Conservation (phyloP, 2,113 vertebrate genomes). For the Ascaphus truei region DNA sequence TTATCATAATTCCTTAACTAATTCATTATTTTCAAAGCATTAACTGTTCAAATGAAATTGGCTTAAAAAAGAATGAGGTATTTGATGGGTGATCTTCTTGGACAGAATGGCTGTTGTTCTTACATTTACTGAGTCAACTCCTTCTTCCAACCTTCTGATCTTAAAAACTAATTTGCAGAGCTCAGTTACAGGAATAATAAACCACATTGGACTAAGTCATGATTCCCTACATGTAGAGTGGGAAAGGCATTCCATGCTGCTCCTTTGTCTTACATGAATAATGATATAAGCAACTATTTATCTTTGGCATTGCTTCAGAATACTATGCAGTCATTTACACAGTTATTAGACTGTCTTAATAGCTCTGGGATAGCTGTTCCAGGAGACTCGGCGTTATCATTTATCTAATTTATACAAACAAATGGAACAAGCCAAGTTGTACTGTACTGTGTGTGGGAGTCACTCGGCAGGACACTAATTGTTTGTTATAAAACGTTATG, state of each 20-base stretch:
- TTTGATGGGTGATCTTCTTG: background rate
- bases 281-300: background rate
- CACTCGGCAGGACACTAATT: background rate
- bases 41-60: too few species aligned
- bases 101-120: too few species aligned
- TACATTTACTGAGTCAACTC: background rate
- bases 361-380: slow-evolving; percentile 1
- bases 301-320: background rate
- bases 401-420: background rate
- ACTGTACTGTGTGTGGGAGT: background rate
- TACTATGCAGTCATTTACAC: background rate
- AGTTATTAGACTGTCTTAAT: slow-evolving; percentile 11
- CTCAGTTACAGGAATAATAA: slow-evolving; percentile 10
- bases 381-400: background rate
- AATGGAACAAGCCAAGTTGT: background rate
- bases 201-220: background rate
- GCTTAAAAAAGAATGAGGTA: background rate
- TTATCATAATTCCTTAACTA: too few species aligned
- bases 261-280: background rate
- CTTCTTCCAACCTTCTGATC: slow-evolving; percentile 5
- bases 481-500: background rate
- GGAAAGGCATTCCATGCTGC: background rate
- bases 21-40: too few species aligned
- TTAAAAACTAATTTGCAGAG: slow-evolving; percentile 9
- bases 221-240: background rate